Evolutionary conservation across 2,888 invertebrate species (phyloP).

Genomic region (Leptopilina drosophilae): DNA sequence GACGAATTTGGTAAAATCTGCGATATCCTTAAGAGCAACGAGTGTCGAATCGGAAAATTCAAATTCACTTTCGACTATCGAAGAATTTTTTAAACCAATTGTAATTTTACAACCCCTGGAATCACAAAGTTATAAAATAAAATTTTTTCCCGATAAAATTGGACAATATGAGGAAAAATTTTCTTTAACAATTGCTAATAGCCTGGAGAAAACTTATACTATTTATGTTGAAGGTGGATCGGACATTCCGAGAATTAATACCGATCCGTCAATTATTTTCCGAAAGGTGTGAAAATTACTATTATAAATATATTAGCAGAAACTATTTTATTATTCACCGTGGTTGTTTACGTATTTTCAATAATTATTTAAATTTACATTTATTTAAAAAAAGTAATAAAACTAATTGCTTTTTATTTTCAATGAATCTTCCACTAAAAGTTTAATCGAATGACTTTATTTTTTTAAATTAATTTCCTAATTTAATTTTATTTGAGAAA

Average conservation of each 20-base stretch:
- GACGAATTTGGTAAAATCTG: neutral
- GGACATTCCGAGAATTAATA: constrained; percentile 65
- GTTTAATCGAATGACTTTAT: neutral
- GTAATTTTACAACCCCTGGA: constrained; percentile 65
- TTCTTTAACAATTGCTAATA: constrained; percentile 58
- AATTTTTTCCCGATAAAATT: constrained; percentile 61
- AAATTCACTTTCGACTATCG: constrained; percentile 32
- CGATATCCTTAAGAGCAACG: neutral
- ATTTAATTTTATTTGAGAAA: too few relatives aligned
- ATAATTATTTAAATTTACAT: too few relatives aligned
- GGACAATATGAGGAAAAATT: constrained; percentile 61
- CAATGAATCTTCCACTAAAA: too few relatives aligned
- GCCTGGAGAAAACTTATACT: constrained; percentile 53
- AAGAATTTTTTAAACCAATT: constrained; percentile 60
- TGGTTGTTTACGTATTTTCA: too few relatives aligned
- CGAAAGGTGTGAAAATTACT: constrained; percentile 51
- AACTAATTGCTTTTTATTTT: too few relatives aligned
- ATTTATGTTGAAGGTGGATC: constrained; percentile 62
- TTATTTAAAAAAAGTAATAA: too few relatives aligned
- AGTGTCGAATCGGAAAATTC: neutral
- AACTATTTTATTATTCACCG: too few relatives aligned
- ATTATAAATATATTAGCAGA: too few relatives aligned
- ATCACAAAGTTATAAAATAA: constrained; percentile 60
- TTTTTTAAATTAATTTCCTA: neutral
- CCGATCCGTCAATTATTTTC: constrained; percentile 63